A percentile compares a stretch with the other conserved stretches of the same genome.
phyloP scores from a whole-genome alignment of 2,888 invertebrate genomes.

The Elaeidobius kamerunicus region DNA sequence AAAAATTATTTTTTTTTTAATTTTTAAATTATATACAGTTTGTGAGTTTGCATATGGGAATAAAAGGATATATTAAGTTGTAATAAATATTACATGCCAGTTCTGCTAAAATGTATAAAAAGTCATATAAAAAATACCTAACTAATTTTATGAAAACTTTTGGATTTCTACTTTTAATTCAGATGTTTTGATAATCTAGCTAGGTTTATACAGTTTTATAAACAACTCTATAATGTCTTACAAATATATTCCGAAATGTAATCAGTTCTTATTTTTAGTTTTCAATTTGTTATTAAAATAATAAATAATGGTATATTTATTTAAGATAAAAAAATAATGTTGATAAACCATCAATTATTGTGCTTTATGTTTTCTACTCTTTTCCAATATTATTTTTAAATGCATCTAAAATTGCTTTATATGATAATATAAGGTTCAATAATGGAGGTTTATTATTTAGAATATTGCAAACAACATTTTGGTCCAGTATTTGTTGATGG shows the following conservation, averaged over 20 bases:
- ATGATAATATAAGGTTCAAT: slow-evolving; percentile 8
- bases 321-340: neutral
- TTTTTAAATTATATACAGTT: too few relatives aligned
- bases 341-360: neutral
- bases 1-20: too few relatives aligned
- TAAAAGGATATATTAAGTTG: too few relatives aligned
- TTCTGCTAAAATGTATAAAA: too few relatives aligned
- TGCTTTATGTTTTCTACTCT: neutral
- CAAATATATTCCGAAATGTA: neutral
- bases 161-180: neutral
- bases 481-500: slow-evolving; percentile 36
- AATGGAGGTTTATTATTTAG: slow-evolving; percentile 7
- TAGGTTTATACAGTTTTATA: too few relatives aligned
- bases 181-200: neutral
- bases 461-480: neutral
- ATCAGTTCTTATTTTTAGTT: neutral
- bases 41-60: too few relatives aligned
- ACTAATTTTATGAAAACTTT: neutral
- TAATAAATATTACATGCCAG: too few relatives aligned
- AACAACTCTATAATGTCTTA: neutral
- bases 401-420: too few relatives aligned
- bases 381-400: too few relatives aligned
- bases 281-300: neutral
- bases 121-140: neutral
- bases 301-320: neutral